Evolutionary conservation across 1,140 invertebrate species (phyloP).

Genomic region (Oedothorax gibbosus): DNA sequence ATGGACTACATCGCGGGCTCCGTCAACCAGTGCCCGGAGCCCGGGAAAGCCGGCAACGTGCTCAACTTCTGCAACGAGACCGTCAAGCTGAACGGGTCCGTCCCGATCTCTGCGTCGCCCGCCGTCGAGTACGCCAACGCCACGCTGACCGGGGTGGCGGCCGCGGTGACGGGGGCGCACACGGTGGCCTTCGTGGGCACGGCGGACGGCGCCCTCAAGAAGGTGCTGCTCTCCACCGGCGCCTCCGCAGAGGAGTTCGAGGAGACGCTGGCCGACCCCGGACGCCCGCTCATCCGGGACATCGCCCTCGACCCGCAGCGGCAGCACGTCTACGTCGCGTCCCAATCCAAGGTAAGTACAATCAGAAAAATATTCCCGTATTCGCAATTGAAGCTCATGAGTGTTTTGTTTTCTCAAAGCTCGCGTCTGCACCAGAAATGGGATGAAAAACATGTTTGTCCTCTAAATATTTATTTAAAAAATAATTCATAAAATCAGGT

Average conservation of each 20-base stretch:
- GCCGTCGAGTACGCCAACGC: constrained; percentile 81
- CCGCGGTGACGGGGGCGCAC: constrained; percentile 80
- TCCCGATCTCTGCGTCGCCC: constrained; percentile 81
- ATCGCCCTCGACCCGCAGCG: constrained; percentile 82
- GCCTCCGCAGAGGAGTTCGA: constrained; percentile 81
- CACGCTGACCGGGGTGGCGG: constrained; percentile 82
- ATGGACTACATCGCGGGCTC: constrained; percentile 93
- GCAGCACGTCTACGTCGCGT: constrained; percentile 80
- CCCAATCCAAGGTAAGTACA: constrained; percentile 74
- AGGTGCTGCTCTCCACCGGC: constrained; percentile 80
- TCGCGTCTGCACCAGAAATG: no score
- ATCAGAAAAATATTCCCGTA: no score
- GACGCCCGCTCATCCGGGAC: constrained; percentile 83
- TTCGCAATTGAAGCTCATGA: no score
- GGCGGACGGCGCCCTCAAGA: constrained; percentile 80
- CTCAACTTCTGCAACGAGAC: constrained; percentile 92
- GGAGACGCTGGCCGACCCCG: constrained; percentile 78
- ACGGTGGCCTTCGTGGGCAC: constrained; percentile 94
- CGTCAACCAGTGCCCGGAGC: constrained; percentile 87
- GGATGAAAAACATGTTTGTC: no score
- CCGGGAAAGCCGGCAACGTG: constrained; percentile 88
- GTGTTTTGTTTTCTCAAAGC: no score
- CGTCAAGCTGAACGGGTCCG: constrained; percentile 88
- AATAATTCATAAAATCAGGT: no score
- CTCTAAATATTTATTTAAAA: no score